Conservation (phyloP, 2,888 invertebrate genomes). For the Eumacrocentrus americanus region DNA sequence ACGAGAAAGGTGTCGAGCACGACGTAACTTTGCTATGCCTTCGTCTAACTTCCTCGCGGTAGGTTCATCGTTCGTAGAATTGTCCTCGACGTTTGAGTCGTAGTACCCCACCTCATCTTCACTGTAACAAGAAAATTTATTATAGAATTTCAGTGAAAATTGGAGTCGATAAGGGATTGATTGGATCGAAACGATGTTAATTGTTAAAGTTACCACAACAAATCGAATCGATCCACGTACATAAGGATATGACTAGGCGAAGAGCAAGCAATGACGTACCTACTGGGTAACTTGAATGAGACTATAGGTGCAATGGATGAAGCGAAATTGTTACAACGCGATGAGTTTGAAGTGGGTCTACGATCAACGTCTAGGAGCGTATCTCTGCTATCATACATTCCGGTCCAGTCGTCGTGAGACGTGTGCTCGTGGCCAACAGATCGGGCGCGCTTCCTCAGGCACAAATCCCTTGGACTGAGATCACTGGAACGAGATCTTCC, state of each 20-base stretch:
- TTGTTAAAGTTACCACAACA: too few relatives aligned
- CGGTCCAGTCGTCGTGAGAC: slow-evolving; percentile 29
- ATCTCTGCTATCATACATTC: slow-evolving; percentile 21
- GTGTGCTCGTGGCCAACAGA: slow-evolving; percentile 53
- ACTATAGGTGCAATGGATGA: slow-evolving; percentile 38
- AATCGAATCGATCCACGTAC: too few relatives aligned
- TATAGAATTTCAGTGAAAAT: neutral
- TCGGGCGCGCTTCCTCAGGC: slow-evolving; percentile 53
- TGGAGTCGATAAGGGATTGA: slow-evolving; percentile 14
- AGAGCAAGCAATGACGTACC: slow-evolving; percentile 34
- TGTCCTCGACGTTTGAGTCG: neutral
- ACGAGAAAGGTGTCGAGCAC: slow-evolving; percentile 4
- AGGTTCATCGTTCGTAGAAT: neutral
- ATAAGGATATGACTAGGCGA: neutral
- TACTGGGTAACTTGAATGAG: slow-evolving; percentile 39
- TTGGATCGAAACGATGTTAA: too few relatives aligned
- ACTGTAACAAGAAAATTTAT: slow-evolving; percentile 9
- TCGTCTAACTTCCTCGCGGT: neutral
- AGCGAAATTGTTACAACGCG: slow-evolving; percentile 34
- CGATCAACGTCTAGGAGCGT: slow-evolving; percentile 24
- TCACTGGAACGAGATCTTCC: slow-evolving; percentile 60
- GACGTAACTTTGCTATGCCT: slow-evolving; percentile 11
- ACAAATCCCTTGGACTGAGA: slow-evolving; percentile 61
- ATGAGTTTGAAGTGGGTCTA: slow-evolving; percentile 29
- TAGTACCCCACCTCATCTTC: slow-evolving; percentile 12